Percentiles rank a stretch among this genome's conserved stretches.
These are phyloP conservation scores for Rattus norvegicus DNA, from an alignment of 2,113 vertebrate species.

Conservation along the genomic window DNA sequence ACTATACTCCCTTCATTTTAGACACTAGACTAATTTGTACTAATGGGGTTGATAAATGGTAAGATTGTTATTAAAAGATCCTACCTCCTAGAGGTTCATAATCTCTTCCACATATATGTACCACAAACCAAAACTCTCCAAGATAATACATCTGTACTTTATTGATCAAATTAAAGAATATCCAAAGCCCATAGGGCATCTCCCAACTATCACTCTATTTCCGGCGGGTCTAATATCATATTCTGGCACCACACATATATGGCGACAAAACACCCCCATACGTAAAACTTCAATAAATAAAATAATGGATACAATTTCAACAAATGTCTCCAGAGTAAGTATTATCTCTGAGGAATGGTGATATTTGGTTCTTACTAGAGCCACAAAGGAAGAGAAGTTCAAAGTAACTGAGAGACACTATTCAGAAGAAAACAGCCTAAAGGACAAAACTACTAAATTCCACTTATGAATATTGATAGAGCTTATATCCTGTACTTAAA, in stretches of 20 bases:
- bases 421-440: slow-evolving; percentile 51
- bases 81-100: neutral
- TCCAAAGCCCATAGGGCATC: neutral
- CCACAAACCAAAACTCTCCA: neutral
- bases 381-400: neutral
- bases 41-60: neutral
- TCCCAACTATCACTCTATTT: neutral
- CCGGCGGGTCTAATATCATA: neutral
- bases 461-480: no score
- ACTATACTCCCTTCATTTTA: neutral
- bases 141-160: neutral
- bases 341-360: slow-evolving; percentile 13
- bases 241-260: neutral
- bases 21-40: neutral
- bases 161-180: neutral
- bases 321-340: slow-evolving; percentile 44
- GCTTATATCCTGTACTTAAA: no score
- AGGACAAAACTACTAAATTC: neutral
- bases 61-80: slow-evolving; percentile 4
- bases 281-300: neutral
- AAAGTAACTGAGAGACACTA: slow-evolving; percentile 18
- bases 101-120: neutral
- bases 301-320: slow-evolving; percentile 31
- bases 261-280: neutral
- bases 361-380: slow-evolving; percentile 5